These are phyloP conservation scores for Neotoma lepida DNA, from an alignment of 2,113 vertebrate genomes.

Conservation along the genomic window DNA sequence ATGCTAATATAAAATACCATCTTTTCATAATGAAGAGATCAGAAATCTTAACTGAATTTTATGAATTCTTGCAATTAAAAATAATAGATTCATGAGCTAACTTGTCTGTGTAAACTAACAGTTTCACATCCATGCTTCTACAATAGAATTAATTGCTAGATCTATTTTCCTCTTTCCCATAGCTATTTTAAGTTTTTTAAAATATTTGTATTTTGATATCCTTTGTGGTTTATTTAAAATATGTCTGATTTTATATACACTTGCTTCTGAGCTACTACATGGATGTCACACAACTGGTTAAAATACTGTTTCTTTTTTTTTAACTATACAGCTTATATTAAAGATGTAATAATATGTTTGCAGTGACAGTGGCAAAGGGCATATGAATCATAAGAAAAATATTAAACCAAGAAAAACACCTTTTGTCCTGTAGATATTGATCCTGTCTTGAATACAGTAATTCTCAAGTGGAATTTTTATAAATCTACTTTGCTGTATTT, in stretches of 20 bases:
- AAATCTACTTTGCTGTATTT: conserved; percentile 44
- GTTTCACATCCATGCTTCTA: background rate
- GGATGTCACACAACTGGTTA: conserved; percentile 19
- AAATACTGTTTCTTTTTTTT: background rate
- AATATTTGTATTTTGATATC: conserved; percentile 33
- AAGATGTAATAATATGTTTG: background rate
- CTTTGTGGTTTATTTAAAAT: conserved; percentile 59
- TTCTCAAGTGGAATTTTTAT: conserved; percentile 35
- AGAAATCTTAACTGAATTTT: conserved; percentile 16
- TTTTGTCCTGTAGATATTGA: conserved; percentile 39
- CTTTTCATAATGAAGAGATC: conserved; percentile 39
- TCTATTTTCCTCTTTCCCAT: conserved; percentile 19
- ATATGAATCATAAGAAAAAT: conserved; percentile 32
- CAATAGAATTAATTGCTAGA: conserved; percentile 31
- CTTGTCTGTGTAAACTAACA: conserved; percentile 31
- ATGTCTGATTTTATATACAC: conserved; percentile 28
- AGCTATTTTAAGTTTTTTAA: conserved; percentile 51
- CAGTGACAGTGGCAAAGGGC: conserved; percentile 27
- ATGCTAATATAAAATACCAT: conserved; percentile 31
- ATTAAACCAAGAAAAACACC: conserved; percentile 43
- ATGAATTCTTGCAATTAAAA: conserved; percentile 21
- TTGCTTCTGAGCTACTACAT: conserved; percentile 42
- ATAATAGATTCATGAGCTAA: background rate
- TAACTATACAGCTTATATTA: background rate
- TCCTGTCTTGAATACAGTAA: background rate